phyloP scores from a whole-genome alignment of 2,888 invertebrate genomes.

The Agrenia bidenticulata region DNA sequence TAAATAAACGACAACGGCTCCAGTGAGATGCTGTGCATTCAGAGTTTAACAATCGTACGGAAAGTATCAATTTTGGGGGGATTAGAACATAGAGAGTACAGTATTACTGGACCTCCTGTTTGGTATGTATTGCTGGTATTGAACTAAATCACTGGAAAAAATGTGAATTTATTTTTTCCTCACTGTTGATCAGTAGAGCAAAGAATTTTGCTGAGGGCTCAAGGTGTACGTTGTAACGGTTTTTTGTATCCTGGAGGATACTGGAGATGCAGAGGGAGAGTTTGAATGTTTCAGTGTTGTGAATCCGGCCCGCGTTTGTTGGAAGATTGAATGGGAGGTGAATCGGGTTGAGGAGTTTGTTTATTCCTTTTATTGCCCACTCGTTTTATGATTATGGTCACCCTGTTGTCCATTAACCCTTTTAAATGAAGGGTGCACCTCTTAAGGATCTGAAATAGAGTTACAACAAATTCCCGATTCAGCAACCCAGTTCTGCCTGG shows the following conservation, averaged over 20 bases:
- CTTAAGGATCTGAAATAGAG: conserved; percentile 12
- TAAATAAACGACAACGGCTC: too few relatives aligned
- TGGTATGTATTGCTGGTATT: conserved; percentile 12
- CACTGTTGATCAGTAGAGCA: not conserved
- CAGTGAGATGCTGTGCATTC: too few relatives aligned
- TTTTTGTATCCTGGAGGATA: too few relatives aligned
- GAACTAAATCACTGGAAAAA: conserved; percentile 12
- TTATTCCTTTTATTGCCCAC: conserved; percentile 20
- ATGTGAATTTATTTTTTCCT: conserved; percentile 9
- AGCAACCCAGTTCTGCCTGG: not conserved
- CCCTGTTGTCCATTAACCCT: conserved; percentile 10
- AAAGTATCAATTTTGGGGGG: too few relatives aligned
- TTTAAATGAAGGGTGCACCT: conserved; percentile 1
- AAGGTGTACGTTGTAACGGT: too few relatives aligned
- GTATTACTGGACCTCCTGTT: too few relatives aligned
- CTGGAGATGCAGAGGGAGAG: too few relatives aligned
- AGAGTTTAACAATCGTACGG: too few relatives aligned
- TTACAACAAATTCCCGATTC: conserved; percentile 1
- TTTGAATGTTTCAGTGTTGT: too few relatives aligned
- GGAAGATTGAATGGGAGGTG: conserved; percentile 3
- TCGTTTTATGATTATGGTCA: conserved; percentile 21
- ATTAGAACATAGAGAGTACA: too few relatives aligned
- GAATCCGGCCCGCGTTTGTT: not conserved
- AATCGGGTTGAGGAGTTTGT: conserved; percentile 11
- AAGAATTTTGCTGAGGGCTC: not conserved